phyloP scores from a whole-genome alignment of 2,888 invertebrate species.

The Eupithecia insigniata region DNA sequence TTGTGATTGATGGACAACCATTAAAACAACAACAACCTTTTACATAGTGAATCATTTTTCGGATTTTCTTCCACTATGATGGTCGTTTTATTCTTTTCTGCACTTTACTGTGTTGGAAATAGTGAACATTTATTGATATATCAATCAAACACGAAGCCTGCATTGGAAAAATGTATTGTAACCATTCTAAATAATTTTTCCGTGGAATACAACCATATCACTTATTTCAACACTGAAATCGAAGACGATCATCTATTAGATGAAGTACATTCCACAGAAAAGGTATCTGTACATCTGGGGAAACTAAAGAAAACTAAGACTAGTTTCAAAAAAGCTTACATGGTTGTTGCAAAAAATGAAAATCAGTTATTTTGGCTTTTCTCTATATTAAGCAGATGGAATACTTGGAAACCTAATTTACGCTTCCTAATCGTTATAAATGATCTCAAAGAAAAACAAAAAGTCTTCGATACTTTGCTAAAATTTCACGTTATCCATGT shows the following conservation, averaged over 20 bases:
- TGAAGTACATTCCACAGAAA: conserved; percentile 39
- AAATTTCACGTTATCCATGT: conserved; percentile 52
- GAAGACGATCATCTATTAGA: conserved; percentile 37
- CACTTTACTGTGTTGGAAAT: conserved; percentile 20
- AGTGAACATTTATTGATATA: conserved; percentile 9
- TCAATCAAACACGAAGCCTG: not conserved
- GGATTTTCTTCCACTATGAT: conserved; percentile 39
- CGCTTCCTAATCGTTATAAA: conserved; percentile 55
- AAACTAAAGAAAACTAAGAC: not conserved
- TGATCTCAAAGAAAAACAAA: conserved; percentile 31
- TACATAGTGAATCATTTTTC: conserved; percentile 13
- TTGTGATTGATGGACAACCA: conserved; percentile 38
- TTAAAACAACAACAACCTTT: conserved; percentile 15
- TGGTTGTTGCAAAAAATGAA: conserved; percentile 47
- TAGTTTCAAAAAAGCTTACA: conserved; percentile 41
- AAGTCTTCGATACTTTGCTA: conserved; percentile 58
- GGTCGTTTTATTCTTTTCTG: conserved; percentile 28
- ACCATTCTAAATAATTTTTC: conserved; percentile 44
- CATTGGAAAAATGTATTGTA: conserved; percentile 38
- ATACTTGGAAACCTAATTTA: conserved; percentile 58
- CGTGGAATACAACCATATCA: conserved; percentile 30
- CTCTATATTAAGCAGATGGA: conserved; percentile 44
- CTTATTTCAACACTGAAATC: conserved; percentile 38
- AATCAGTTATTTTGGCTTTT: conserved; percentile 44
- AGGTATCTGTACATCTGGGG: conserved; percentile 15